A percentile compares a stretch with the other conserved stretches of the same genome.
These are phyloP conservation scores for Forbesichthys agassizii DNA, from an alignment of 2,113 vertebrate genomes.

Conservation along the genomic window DNA sequence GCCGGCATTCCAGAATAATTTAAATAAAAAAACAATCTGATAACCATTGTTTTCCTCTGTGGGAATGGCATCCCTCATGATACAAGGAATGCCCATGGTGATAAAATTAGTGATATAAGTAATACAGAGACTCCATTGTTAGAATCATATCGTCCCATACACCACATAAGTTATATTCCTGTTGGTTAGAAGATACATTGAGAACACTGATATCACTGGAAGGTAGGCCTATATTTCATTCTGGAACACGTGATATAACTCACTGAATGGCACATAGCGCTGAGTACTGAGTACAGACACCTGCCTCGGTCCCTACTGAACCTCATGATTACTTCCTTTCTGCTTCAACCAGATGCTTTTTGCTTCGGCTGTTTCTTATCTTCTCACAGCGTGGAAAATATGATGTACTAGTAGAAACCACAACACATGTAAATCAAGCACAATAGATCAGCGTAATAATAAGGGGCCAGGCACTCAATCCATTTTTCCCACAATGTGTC, in stretches of 20 bases:
- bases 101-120: slow-evolving; percentile 55
- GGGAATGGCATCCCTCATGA: slow-evolving; percentile 53
- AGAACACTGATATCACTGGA: too few relatives aligned
- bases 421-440: slow-evolving; percentile 20
- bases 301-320: neutral
- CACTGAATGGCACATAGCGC: neutral
- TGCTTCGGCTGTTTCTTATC: neutral
- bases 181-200: slow-evolving; percentile 31
- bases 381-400: slow-evolving; percentile 11
- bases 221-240: slow-evolving; percentile 3
- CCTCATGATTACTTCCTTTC: neutral
- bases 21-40: slow-evolving; percentile 41
- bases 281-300: neutral
- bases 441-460: slow-evolving; percentile 8
- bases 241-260: neutral
- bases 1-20: slow-evolving; percentile 41
- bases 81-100: slow-evolving; percentile 43
- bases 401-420: slow-evolving; percentile 18
- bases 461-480: slow-evolving; percentile 31
- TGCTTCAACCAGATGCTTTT: neutral
- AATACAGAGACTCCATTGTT: slow-evolving; percentile 59
- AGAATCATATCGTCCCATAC: slow-evolving; percentile 28
- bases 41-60: slow-evolving; percentile 54
- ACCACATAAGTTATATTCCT: slow-evolving; percentile 47
- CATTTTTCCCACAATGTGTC: slow-evolving; percentile 53